These are phyloP conservation scores for Gorsachius magnificus DNA, from an alignment of 2,797 vertebrate genomes.

Conservation along the genomic window DNA sequence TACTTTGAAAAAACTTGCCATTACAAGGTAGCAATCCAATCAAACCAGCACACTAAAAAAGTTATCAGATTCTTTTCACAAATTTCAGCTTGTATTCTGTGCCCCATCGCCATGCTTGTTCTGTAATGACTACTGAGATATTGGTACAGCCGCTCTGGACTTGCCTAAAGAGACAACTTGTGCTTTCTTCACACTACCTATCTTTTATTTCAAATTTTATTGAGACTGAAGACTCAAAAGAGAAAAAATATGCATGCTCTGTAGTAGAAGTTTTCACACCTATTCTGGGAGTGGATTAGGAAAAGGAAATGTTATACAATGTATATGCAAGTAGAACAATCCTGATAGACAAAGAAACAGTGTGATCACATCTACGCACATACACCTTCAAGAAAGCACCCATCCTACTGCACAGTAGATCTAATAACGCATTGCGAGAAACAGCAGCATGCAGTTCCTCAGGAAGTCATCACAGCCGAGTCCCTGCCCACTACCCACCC, in stretches of 20 bases:
- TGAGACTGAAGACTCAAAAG: neutral
- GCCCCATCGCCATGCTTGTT: neutral
- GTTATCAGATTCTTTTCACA: neutral
- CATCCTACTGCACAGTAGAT: neutral
- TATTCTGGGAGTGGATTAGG: neutral
- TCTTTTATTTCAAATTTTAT: neutral
- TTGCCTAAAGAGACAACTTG: neutral
- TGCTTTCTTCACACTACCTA: neutral
- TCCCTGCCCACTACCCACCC: accelerated
- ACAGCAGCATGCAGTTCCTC: neutral
- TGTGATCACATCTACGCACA: neutral
- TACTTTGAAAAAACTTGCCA: neutral
- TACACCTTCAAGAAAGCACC: neutral
- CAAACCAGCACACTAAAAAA: neutral
- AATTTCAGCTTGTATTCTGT: neutral
- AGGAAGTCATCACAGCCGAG: neutral
- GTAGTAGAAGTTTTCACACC: neutral
- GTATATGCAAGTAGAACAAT: neutral
- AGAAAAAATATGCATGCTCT: neutral
- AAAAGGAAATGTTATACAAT: neutral
- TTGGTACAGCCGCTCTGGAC: neutral
- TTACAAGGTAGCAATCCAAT: neutral
- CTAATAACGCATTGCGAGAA: neutral
- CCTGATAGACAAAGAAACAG: neutral
- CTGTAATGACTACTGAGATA: neutral